These are phyloP conservation scores for Dipodomys spectabilis DNA, from an alignment of 2,113 vertebrate genomes.

Conservation along the genomic window DNA sequence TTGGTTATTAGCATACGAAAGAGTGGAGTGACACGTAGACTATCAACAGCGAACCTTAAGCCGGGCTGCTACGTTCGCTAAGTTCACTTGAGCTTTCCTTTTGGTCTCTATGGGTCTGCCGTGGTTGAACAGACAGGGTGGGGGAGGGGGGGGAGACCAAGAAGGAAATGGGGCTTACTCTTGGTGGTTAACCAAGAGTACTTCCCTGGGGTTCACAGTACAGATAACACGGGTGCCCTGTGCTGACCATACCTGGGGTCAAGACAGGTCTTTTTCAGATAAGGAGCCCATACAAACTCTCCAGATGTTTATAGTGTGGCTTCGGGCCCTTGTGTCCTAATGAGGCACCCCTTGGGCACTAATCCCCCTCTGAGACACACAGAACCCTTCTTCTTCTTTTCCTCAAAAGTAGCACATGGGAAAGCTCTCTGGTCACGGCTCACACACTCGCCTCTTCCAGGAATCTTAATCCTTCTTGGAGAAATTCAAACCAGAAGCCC, in stretches of 20 bases:
- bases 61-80: too few relatives aligned
- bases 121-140: not conserved
- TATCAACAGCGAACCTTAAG: not conserved
- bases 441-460: not conserved
- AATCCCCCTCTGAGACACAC: not conserved
- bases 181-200: conserved; percentile 70
- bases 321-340: not conserved
- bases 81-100: conserved; percentile 5
- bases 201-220: conserved; percentile 62
- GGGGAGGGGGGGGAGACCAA: not conserved
- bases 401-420: not conserved
- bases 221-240: not conserved
- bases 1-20: conserved; percentile 71
- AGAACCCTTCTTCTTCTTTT: not conserved
- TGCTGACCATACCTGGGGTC: conserved; percentile 41
- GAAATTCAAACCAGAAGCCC: not conserved
- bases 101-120: not conserved
- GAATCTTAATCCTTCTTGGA: not conserved
- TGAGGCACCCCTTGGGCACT: not conserved
- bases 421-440: not conserved
- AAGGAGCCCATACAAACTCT: not conserved
- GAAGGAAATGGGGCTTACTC: conserved; percentile 40
- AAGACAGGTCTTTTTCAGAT: not conserved
- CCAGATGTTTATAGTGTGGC: not conserved
- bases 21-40: conserved; percentile 30